Evolutionary conservation across 2,888 invertebrate species (phyloP).

Genomic region (Scrobipalpa costella): DNA sequence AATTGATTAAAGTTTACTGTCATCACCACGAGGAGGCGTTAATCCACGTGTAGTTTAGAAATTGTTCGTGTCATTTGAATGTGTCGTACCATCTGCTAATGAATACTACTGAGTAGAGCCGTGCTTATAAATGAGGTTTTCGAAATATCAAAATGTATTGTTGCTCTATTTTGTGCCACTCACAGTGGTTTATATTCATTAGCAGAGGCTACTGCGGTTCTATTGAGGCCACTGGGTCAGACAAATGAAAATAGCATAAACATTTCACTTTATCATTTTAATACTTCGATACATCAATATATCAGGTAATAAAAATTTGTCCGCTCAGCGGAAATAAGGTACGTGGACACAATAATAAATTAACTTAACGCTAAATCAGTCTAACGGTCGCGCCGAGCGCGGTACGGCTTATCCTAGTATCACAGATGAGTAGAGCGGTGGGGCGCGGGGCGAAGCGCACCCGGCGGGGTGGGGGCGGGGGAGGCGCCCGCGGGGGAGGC

Average conservation of each 20-base stretch:
- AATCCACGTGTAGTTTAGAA: neutral
- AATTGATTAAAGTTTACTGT: slow-evolving; percentile 5
- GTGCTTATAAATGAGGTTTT: slow-evolving; percentile 22
- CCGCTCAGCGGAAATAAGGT: slow-evolving; percentile 78
- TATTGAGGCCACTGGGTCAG: slow-evolving; percentile 39
- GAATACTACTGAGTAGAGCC: neutral
- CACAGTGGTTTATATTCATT: slow-evolving; percentile 34
- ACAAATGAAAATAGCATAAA: slow-evolving; percentile 52
- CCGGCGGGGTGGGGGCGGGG: slow-evolving; percentile 47
- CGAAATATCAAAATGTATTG: slow-evolving; percentile 29
- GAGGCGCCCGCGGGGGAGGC: slow-evolving; percentile 48
- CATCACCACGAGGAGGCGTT: neutral
- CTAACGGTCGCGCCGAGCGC: slow-evolving; percentile 78
- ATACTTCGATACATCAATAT: slow-evolving; percentile 57
- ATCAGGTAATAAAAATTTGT: slow-evolving; percentile 74
- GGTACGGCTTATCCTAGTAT: slow-evolving; percentile 76
- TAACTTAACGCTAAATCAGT: slow-evolving; percentile 79
- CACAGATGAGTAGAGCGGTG: slow-evolving; percentile 81
- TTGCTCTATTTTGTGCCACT: slow-evolving; percentile 39
- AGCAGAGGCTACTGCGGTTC: slow-evolving; percentile 32
- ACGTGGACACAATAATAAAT: slow-evolving; percentile 76
- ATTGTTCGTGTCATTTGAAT: neutral
- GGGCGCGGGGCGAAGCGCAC: slow-evolving; percentile 70
- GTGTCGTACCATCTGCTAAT: neutral
- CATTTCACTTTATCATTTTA: slow-evolving; percentile 67